These are phyloP conservation scores for Albula goreensis DNA, from an alignment of 2,113 vertebrate species.

Conservation along the genomic window DNA sequence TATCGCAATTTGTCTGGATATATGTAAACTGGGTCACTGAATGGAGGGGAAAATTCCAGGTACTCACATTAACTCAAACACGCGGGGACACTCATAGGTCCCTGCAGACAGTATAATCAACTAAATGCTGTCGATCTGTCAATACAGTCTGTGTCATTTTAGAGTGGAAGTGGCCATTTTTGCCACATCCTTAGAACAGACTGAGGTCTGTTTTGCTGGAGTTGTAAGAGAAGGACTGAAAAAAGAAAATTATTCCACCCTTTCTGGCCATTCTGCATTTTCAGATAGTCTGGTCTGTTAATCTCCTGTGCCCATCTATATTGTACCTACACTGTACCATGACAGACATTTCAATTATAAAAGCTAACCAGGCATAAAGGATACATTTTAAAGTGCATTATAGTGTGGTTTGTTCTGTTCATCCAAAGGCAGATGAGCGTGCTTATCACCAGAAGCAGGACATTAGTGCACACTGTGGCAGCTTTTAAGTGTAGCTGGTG, in stretches of 20 bases:
- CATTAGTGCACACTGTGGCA: not conserved
- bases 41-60: not conserved
- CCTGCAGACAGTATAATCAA: not conserved
- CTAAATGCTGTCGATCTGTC: not conserved
- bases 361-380: not conserved
- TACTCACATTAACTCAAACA: not conserved
- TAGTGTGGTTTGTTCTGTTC: not conserved
- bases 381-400: not conserved
- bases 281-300: not conserved
- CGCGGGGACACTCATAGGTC: not conserved
- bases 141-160: not conserved
- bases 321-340: too few species aligned
- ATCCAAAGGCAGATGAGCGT: not conserved
- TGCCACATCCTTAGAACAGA: not conserved
- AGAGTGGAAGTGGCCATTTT: not conserved
- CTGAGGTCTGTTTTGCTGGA: not conserved
- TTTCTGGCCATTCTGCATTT: not conserved
- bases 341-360: not conserved
- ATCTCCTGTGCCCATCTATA: not conserved
- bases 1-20: constrained; percentile 6
- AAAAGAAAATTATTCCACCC: not conserved
- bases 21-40: constrained; percentile 17
- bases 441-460: not conserved
- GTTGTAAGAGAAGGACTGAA: not conserved
- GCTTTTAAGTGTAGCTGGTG: constrained; percentile 8